Percentiles rank a stretch among this genome's conserved stretches.
Evolutionary conservation across 2,113 vertebrate species (phyloP).

Genomic region (Tenrec ecaudatus): DNA sequence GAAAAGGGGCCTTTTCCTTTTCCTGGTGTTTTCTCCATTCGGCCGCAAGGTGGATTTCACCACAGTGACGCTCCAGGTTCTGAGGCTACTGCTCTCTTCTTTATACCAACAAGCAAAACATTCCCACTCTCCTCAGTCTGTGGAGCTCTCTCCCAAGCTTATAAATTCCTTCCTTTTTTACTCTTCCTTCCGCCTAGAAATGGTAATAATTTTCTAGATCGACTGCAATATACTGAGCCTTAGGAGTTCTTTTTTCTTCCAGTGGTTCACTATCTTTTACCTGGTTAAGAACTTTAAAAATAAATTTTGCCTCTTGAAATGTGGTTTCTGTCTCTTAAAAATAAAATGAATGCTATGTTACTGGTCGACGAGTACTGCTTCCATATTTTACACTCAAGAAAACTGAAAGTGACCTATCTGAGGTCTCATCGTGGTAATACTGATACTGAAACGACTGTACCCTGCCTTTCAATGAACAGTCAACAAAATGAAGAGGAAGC

Average conservation of each 20-base stretch:
- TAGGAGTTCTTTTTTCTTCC: conserved; percentile 30
- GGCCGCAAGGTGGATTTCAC: conserved; percentile 43
- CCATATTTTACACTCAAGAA: conserved; percentile 55
- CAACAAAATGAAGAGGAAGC: not conserved
- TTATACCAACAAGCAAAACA: not conserved
- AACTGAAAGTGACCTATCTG: conserved; percentile 11
- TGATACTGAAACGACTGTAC: conserved; percentile 46
- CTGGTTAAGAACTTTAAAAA: conserved; percentile 50
- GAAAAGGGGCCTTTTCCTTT: not conserved
- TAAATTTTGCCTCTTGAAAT: conserved; percentile 44
- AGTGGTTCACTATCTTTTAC: conserved; percentile 39
- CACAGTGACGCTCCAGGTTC: not conserved
- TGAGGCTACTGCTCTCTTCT: not conserved
- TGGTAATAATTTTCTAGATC: not conserved
- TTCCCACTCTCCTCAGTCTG: not conserved
- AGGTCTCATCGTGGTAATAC: conserved; percentile 28
- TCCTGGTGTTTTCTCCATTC: not conserved
- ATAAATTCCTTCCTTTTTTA: conserved; percentile 1
- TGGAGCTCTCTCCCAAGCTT: not conserved
- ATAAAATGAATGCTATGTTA: not conserved
- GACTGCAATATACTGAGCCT: not conserved
- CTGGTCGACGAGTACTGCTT: not conserved
- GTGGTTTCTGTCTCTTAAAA: conserved; percentile 19
- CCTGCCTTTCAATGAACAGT: conserved; percentile 15
- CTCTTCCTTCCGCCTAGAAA: not conserved